Percentiles rank a stretch among this genome's conserved stretches.
Conservation (phyloP, 2,888 invertebrate genomes). For the Leptogaster cylindrica region DNA sequence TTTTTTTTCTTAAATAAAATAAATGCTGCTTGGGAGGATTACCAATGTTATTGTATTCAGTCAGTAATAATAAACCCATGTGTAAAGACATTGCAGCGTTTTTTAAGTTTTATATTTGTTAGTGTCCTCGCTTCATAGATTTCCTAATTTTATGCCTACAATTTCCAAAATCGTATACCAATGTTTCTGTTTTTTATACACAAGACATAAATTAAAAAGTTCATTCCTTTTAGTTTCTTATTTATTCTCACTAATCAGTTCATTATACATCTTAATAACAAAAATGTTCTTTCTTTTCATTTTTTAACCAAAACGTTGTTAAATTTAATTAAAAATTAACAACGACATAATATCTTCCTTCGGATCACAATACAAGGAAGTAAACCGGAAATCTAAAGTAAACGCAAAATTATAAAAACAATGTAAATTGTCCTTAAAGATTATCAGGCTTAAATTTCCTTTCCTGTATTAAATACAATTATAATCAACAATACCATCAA, state of each 20-base stretch:
- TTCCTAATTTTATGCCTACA: no score
- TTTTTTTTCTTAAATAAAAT: no score
- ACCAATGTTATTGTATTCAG: no score
- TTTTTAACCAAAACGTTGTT: no score
- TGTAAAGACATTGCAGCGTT: no score
- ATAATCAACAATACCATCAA: not conserved
- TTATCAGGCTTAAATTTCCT: not conserved
- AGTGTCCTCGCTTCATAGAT: no score
- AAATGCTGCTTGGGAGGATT: no score
- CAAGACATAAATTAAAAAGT: no score
- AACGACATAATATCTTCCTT: not conserved
- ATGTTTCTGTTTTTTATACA: no score
- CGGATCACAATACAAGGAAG: not conserved
- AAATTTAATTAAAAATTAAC: constrained; percentile 2
- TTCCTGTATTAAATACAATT: not conserved
- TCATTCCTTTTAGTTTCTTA: not conserved
- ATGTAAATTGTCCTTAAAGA: not conserved
- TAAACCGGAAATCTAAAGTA: not conserved
- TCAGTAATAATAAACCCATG: no score
- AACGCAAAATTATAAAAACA: not conserved
- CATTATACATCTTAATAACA: constrained; percentile 12
- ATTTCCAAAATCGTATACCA: no score
- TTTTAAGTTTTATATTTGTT: no score
- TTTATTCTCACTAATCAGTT: constrained; percentile 25
- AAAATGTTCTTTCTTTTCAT: constrained; percentile 10